These are phyloP conservation scores for Cyphomyrmex costatus DNA, from an alignment of 1,140 invertebrate species.

Conservation along the genomic window DNA sequence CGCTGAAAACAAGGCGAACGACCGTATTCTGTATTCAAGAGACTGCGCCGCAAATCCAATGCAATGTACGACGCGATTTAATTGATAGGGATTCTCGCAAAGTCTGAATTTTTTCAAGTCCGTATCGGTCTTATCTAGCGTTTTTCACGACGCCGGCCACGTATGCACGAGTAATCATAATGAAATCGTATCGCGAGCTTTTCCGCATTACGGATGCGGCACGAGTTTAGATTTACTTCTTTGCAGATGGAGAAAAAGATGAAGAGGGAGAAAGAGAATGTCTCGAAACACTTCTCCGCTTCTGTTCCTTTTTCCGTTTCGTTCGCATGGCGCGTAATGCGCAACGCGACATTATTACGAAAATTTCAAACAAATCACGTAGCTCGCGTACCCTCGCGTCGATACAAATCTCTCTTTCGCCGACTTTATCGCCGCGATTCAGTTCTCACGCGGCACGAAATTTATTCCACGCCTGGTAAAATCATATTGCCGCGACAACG, in stretches of 20 bases:
- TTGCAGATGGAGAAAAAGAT: not conserved
- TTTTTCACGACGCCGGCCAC: constrained; percentile 18
- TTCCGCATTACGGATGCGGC: constrained; percentile 36
- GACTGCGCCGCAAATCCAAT: constrained; percentile 41
- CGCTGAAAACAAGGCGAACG: constrained; percentile 43
- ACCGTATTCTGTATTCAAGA: constrained; percentile 52
- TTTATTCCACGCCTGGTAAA: constrained; percentile 59
- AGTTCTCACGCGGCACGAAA: constrained; percentile 25
- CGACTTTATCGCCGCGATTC: constrained; percentile 55
- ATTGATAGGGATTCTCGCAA: constrained; percentile 38
- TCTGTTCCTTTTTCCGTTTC: constrained; percentile 15
- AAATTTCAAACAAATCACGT: constrained; percentile 65
- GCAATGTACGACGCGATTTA: constrained; percentile 57
- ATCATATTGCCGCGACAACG: constrained; percentile 60
- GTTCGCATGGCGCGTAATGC: constrained; percentile 17
- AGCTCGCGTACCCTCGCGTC: constrained; percentile 32
- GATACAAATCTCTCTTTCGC: constrained; percentile 45
- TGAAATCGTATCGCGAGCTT: constrained; percentile 46
- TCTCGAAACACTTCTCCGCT: constrained; percentile 40
- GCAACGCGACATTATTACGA: constrained; percentile 59
- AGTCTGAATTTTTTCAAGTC: constrained; percentile 43
- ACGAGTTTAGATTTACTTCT: constrained; percentile 55
- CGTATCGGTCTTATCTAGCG: constrained; percentile 53
- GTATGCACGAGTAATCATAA: constrained; percentile 30
- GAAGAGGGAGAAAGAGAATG: not conserved